Conservation (phyloP, 2,888 invertebrate species). For the Erynnis tages region DNA sequence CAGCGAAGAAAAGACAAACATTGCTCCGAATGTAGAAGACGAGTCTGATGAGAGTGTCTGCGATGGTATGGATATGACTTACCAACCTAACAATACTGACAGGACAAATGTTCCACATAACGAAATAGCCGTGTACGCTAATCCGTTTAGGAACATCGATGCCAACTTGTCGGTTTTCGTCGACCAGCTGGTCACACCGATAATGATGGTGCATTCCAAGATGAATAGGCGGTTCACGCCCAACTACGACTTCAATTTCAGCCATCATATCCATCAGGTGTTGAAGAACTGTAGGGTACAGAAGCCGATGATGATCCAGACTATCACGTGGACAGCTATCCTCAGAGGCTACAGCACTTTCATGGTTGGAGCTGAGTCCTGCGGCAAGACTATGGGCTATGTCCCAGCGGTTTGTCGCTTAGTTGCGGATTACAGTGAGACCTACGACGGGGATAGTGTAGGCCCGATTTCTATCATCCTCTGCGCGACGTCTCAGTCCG, state of each 20-base stretch:
- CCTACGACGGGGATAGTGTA: conserved; percentile 51
- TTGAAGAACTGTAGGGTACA: conserved; percentile 57
- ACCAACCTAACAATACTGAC: conserved; percentile 24
- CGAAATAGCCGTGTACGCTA: conserved; percentile 42
- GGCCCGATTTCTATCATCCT: conserved; percentile 85
- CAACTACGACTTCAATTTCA: conserved; percentile 55
- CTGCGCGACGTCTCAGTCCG: conserved; percentile 82
- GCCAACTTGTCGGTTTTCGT: conserved; percentile 61
- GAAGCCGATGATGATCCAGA: conserved; percentile 81
- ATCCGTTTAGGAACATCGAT: conserved; percentile 65
- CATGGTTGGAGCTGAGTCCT: conserved; percentile 80
- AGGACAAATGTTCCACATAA: conserved; percentile 15
- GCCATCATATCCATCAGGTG: conserved; percentile 48
- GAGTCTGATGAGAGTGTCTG: conserved; percentile 45
- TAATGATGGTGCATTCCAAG: conserved; percentile 69
- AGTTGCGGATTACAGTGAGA: conserved; percentile 64
- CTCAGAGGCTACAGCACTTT: conserved; percentile 84
- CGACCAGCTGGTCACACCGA: conserved; percentile 63
- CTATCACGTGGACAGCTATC: conserved; percentile 86
- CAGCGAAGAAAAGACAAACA: conserved; percentile 30
- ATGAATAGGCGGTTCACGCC: conserved; percentile 56
- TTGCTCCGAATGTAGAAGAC: conserved; percentile 25
- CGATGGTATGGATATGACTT: conserved; percentile 40
- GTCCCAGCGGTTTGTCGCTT: conserved; percentile 84
- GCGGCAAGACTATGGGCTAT: conserved; percentile 88